phyloP scores from a whole-genome alignment of 1,140 invertebrate species.

The Lepidurus arcticus region DNA sequence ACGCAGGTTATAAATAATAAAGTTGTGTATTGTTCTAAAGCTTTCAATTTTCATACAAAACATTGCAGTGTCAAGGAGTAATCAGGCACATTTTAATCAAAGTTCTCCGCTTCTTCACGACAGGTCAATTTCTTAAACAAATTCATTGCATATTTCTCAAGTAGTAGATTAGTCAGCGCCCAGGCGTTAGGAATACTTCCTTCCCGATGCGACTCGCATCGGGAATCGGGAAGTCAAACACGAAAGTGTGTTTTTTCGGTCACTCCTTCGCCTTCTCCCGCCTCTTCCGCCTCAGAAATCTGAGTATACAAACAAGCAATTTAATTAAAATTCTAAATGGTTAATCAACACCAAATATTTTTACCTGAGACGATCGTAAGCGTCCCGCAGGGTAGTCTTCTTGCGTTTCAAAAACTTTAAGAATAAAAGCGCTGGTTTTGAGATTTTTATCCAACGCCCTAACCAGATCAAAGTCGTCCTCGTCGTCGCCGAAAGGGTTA shows the following conservation, averaged over 20 bases:
- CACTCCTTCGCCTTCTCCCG: too few species aligned
- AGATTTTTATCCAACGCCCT: constrained; percentile 25
- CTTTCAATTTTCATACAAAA: background rate
- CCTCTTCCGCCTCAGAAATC: too few species aligned
- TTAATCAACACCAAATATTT: too few species aligned
- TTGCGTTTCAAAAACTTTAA: background rate
- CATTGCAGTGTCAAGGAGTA: background rate
- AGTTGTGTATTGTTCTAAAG: too few species aligned
- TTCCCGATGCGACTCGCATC: too few species aligned
- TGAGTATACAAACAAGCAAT: too few species aligned
- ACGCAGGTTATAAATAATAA: too few species aligned
- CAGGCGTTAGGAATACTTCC: too few species aligned
- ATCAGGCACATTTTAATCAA: background rate
- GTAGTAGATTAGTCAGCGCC: too few species aligned
- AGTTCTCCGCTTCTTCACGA: constrained; percentile 1
- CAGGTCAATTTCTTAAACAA: background rate
- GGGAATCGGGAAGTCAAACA: too few species aligned
- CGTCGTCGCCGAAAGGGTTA: constrained; percentile 33
- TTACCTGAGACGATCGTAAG: background rate
- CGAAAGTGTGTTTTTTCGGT: too few species aligned
- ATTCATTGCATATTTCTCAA: background rate
- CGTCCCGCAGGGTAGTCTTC: background rate
- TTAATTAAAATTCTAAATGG: too few species aligned
- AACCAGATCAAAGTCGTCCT: constrained; percentile 32
- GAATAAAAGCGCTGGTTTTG: constrained; percentile 18